phyloP scores from a whole-genome alignment of 2,797 vertebrate genomes.

The Tachyglossus aculeatus region DNA sequence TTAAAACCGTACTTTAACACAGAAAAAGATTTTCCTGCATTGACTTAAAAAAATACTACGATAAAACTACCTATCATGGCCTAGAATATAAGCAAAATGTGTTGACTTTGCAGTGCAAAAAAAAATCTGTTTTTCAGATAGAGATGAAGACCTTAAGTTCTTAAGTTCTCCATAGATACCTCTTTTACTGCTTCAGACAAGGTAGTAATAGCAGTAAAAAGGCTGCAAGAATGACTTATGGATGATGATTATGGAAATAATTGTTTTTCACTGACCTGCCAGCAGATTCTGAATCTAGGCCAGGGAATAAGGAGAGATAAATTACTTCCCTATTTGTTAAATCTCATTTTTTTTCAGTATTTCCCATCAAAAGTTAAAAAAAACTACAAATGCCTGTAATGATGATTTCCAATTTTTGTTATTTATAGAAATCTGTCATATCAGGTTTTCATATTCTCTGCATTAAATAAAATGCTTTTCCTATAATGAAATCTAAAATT shows the following conservation, averaged over 20 bases:
- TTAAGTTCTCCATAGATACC: background rate
- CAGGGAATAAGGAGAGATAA: background rate
- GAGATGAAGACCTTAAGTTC: background rate
- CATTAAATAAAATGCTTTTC: slow-evolving; percentile 21
- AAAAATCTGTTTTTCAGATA: background rate
- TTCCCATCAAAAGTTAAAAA: slow-evolving; percentile 12
- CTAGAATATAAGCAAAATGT: too few species aligned
- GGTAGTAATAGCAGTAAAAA: background rate
- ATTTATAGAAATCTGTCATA: slow-evolving; percentile 23
- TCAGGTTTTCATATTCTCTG: slow-evolving; percentile 24
- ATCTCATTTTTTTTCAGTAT: background rate
- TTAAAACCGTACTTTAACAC: slow-evolving; percentile 18
- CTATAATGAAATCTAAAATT: slow-evolving; percentile 12
- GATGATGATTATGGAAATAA: background rate
- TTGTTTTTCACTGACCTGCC: background rate
- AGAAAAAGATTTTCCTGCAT: slow-evolving; percentile 32
- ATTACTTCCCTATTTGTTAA: background rate
- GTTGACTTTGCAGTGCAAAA: background rate
- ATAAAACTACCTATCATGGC: too few species aligned
- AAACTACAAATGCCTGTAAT: slow-evolving; percentile 12
- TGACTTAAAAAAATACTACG: too few species aligned
- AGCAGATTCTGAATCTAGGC: background rate
- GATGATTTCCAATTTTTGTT: slow-evolving; percentile 21
- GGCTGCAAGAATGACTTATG: background rate
- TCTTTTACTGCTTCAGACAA: background rate